Conservation (phyloP, 2,888 invertebrate species). For the Xestobium rufovillosum region DNA sequence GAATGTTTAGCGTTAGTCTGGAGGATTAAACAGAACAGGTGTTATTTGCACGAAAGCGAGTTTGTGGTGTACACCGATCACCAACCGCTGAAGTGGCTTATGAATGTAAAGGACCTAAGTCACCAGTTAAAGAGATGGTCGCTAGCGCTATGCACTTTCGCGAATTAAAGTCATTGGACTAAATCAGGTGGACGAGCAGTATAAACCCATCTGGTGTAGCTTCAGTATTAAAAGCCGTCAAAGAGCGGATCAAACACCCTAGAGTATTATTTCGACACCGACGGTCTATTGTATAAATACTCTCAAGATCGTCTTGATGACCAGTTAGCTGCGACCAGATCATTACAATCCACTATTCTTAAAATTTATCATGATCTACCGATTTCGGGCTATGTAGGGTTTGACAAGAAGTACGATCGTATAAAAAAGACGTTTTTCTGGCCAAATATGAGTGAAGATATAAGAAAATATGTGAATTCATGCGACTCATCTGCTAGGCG, state of each 20-base stretch:
- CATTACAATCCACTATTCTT: constrained; percentile 1
- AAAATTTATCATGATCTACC: constrained; percentile 19
- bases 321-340: neutral
- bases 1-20: constrained; percentile 20
- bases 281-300: neutral
- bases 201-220: constrained; percentile 12
- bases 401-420: constrained; percentile 19
- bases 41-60: constrained; percentile 18
- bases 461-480: constrained; percentile 16
- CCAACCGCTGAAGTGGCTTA: constrained; percentile 19
- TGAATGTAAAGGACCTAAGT: constrained; percentile 18
- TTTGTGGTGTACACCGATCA: constrained; percentile 19
- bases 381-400: constrained; percentile 22
- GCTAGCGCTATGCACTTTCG: constrained; percentile 17
- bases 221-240: neutral
- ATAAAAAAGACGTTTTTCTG: constrained; percentile 18
- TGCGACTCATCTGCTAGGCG: constrained; percentile 21
- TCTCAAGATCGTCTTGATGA: neutral
- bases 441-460: constrained; percentile 17
- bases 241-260: neutral
- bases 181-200: neutral
- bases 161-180: constrained; percentile 13
- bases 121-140: constrained; percentile 19
- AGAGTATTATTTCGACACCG: neutral
- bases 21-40: constrained; percentile 20